Percentiles rank a stretch among this genome's conserved stretches.
Evolutionary conservation across 2,113 vertebrate genomes (phyloP).

Genomic region (Barbus barbus): DNA sequence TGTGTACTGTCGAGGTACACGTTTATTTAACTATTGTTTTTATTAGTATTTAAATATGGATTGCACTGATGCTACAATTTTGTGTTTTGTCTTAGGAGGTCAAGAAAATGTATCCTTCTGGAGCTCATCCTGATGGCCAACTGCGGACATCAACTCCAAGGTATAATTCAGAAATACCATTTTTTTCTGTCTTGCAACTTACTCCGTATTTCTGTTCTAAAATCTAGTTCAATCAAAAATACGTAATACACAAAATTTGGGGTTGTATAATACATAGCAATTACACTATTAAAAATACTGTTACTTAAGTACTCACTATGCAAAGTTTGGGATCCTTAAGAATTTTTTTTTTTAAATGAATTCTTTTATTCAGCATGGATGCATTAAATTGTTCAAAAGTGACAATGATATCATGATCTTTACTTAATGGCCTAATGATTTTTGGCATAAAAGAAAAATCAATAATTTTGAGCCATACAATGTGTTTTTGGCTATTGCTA

Average conservation of each 20-base stretch:
- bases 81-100: conserved; percentile 60
- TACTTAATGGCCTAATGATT: too few relatives aligned
- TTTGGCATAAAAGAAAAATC: too few relatives aligned
- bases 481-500: too few relatives aligned
- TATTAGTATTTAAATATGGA: not conserved
- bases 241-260: not conserved
- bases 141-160: conserved; percentile 65
- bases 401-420: too few relatives aligned
- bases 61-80: not conserved
- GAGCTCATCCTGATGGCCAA: conserved; percentile 58
- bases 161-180: conserved; percentile 41
- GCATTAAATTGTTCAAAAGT: too few relatives aligned
- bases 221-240: not conserved
- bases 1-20: conserved; percentile 78
- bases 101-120: conserved; percentile 68
- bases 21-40: not conserved
- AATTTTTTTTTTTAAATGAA: too few relatives aligned
- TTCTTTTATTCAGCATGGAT: not conserved
- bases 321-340: too few relatives aligned
- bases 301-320: not conserved
- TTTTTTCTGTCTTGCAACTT: not conserved
- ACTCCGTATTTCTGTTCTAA: not conserved
- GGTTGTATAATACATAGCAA: not conserved
- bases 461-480: too few relatives aligned
- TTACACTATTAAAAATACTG: not conserved